Percentiles rank a stretch among this genome's conserved stretches.
These are phyloP conservation scores for Parapristionchus giblindavisi DNA, from an alignment of 2,888 invertebrate species.

Conservation along the genomic window DNA sequence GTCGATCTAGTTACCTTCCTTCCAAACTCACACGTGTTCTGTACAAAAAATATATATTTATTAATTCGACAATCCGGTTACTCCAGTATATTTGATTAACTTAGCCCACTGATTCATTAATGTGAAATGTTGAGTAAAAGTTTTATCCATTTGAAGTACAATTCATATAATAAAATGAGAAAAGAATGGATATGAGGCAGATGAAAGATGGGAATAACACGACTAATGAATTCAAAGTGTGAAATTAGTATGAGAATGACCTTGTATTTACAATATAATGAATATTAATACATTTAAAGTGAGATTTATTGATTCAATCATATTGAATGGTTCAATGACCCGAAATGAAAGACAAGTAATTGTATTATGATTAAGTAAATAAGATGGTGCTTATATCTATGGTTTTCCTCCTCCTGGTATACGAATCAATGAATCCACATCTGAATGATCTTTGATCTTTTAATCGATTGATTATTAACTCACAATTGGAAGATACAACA, in stretches of 20 bases:
- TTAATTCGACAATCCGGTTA: too few relatives aligned
- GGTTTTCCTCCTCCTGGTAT: constrained; percentile 12
- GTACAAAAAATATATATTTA: constrained; percentile 22
- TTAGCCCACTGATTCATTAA: too few relatives aligned
- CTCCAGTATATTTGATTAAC: constrained; percentile 12
- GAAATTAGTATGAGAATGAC: too few relatives aligned
- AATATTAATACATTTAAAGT: too few relatives aligned
- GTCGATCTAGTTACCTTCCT: neutral
- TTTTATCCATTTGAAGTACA: too few relatives aligned
- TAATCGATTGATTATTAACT: neutral
- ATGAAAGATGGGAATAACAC: constrained; percentile 9
- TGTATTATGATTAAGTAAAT: too few relatives aligned
- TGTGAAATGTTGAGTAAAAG: too few relatives aligned
- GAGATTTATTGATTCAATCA: too few relatives aligned
- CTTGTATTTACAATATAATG: too few relatives aligned
- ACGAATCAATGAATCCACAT: constrained; percentile 13
- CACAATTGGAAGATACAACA: constrained; percentile 12
- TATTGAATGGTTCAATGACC: too few relatives aligned
- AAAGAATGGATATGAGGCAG: neutral
- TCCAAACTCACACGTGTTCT: constrained; percentile 16
- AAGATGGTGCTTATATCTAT: neutral
- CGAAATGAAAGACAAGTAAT: too few relatives aligned
- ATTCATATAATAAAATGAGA: neutral
- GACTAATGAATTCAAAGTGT: neutral
- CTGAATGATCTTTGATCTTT: neutral